Conservation (phyloP, 2,888 invertebrate genomes). For the Chouioia cunea region DNA sequence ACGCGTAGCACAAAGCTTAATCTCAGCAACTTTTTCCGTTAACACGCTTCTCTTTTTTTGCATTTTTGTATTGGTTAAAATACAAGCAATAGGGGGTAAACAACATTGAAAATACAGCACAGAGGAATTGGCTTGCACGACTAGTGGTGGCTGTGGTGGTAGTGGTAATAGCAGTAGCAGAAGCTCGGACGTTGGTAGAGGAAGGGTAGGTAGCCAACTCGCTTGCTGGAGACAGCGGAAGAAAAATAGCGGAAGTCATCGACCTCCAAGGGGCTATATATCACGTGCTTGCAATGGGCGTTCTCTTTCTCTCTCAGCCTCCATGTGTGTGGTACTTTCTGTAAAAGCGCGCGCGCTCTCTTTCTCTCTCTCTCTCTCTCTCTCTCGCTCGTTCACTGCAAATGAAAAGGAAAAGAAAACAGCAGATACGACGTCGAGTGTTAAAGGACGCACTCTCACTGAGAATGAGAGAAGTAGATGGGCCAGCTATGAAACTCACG, state of each 20-base stretch:
- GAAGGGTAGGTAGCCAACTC: conserved; percentile 60
- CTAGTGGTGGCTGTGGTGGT: no score
- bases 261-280: conserved; percentile 75
- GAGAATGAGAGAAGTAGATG: conserved; percentile 41
- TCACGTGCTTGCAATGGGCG: conserved; percentile 63
- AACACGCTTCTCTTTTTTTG: conserved; percentile 50
- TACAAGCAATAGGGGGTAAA: background rate
- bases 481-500: conserved; percentile 37
- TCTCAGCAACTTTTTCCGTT: conserved; percentile 36
- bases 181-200: conserved; percentile 53
- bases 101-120: conserved; percentile 25
- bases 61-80: conserved; percentile 50
- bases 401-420: conserved; percentile 50
- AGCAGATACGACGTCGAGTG: conserved; percentile 9
- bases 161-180: no score
- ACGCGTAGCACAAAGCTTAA: no score
- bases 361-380: conserved; percentile 7
- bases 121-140: conserved; percentile 46
- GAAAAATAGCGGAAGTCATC: conserved; percentile 75
- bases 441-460: conserved; percentile 13
- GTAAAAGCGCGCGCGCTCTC: conserved; percentile 48
- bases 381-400: conserved; percentile 17
- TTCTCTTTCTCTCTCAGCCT: conserved; percentile 36
- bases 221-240: conserved; percentile 73
- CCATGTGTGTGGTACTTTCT: conserved; percentile 41